Conservation (phyloP, 2,113 vertebrate species). For the sheep (Ovis aries) region ARS-UI_Ramb_v3.0 NC_056069.1:16076501-16077000, state of each 20-base stretch:
- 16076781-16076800: background rate
- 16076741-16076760: background rate
- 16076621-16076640: background rate
- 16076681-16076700: background rate
- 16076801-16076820: background rate
- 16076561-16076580: background rate
- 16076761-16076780: background rate
- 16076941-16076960: background rate
- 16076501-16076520: background rate
- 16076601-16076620: background rate
- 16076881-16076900: background rate
- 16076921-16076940: background rate
- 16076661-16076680: background rate
- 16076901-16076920: background rate
- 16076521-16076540: background rate
- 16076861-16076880: background rate
- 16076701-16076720: background rate
- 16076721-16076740: background rate
- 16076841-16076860: background rate
- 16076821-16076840: background rate
- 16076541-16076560: background rate
- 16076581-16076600: background rate
- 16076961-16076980: background rate
- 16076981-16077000: background rate
- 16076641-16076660: background rate